Percentiles rank a stretch among this genome's conserved stretches.
phyloP scores from a whole-genome alignment of 2,888 invertebrate genomes.

The Chironomus tentans region DNA sequence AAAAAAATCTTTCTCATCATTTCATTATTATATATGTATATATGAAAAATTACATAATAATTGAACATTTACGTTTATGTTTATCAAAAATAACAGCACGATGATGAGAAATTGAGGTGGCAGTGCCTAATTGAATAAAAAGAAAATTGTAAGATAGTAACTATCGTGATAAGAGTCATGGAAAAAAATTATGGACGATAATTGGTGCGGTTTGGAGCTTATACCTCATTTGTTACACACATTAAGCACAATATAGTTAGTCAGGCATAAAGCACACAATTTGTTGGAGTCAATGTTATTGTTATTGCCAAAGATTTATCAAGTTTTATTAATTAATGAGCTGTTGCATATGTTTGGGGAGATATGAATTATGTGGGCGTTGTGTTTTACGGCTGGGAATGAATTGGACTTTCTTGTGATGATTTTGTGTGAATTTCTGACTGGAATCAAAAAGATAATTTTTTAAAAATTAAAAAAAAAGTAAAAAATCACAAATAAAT shows the following conservation, averaged over 20 bases:
- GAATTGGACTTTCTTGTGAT: too few relatives aligned
- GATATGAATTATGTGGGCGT: not conserved
- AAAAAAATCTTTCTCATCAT: not conserved
- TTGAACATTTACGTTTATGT: not conserved
- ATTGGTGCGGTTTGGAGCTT: not conserved
- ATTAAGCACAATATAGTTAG: not conserved
- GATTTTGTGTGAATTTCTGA: too few relatives aligned
- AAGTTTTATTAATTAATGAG: constrained; percentile 1
- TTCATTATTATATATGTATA: not conserved
- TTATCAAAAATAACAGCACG: not conserved
- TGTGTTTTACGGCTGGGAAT: not conserved
- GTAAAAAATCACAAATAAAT: too few relatives aligned
- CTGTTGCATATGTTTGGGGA: not conserved
- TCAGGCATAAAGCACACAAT: not conserved
- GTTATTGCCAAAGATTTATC: constrained; percentile 8
- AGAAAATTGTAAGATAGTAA: not conserved
- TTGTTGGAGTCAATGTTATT: not conserved
- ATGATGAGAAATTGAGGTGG: not conserved
- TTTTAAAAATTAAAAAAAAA: too few relatives aligned
- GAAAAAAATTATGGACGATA: too few relatives aligned
- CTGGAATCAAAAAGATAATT: too few relatives aligned
- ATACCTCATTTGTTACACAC: not conserved
- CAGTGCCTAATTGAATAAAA: not conserved
- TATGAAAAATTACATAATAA: constrained; percentile 7
- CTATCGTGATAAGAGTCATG: too few relatives aligned